Evolutionary conservation across 1,140 invertebrate species (phyloP).

Genomic region (Philotrypesis tridentata): DNA sequence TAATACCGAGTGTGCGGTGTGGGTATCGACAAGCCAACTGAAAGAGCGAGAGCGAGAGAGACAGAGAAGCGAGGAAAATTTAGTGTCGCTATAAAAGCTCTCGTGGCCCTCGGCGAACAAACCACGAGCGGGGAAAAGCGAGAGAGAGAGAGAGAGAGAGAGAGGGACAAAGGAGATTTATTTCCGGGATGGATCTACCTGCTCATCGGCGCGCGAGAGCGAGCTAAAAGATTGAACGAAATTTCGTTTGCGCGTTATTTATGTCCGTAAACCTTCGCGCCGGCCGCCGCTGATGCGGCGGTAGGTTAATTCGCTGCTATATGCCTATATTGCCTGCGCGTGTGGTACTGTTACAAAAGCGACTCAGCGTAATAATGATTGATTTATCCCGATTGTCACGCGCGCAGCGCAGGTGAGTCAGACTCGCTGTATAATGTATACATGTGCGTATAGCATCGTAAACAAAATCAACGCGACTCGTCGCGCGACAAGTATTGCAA

Average conservation of each 20-base stretch:
- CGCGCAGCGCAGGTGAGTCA: background rate
- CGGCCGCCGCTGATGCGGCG: background rate
- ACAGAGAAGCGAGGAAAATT: constrained; percentile 27
- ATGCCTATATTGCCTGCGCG: no score
- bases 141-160: background rate
- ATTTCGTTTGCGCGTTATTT: constrained; percentile 8
- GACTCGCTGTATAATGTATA: no score
- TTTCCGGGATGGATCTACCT: constrained; percentile 32
- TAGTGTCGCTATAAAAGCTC: constrained; percentile 41
- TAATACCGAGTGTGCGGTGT: constrained; percentile 30
- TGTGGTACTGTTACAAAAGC: background rate
- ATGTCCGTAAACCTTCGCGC: background rate
- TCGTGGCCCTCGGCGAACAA: background rate
- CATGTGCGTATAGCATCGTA: background rate
- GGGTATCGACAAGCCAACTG: background rate
- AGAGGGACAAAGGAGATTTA: constrained; percentile 35
- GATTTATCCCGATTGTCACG: background rate
- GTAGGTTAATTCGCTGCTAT: background rate
- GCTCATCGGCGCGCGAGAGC: constrained; percentile 14
- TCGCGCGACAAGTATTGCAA: no score
- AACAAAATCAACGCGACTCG: background rate
- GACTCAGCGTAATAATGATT: background rate
- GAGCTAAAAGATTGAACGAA: background rate
- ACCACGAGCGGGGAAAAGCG: background rate
- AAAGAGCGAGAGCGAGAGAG: background rate